Percentiles rank a stretch among this genome's conserved stretches.
phyloP scores from a whole-genome alignment of 1,140 invertebrate genomes.

The Nasonia longicornis region DNA sequence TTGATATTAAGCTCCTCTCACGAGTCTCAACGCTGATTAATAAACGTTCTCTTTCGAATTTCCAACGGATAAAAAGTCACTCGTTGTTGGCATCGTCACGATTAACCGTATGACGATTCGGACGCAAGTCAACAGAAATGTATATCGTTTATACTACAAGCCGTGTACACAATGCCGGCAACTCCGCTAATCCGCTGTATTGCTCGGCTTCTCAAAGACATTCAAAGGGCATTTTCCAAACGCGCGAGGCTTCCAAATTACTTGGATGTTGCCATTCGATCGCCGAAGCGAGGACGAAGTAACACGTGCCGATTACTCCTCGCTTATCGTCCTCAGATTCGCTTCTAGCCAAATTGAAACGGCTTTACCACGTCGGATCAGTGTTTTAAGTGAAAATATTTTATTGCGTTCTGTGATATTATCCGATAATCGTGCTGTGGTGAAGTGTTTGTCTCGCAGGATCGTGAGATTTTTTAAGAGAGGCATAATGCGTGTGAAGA shows the following conservation, averaged over 20 bases:
- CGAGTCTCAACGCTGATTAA: no score
- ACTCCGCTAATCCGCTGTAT: constrained; percentile 22
- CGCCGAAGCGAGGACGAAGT: constrained; percentile 11
- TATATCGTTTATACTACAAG: no score
- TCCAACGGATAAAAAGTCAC: no score
- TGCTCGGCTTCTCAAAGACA: constrained; percentile 16
- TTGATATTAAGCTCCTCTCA: not conserved
- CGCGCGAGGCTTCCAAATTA: not conserved
- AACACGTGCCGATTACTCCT: not conserved
- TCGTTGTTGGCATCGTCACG: no score
- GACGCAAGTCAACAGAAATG: not conserved
- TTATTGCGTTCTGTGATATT: no score
- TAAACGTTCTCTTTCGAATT: no score
- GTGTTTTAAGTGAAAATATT: not conserved
- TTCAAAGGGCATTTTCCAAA: constrained; percentile 25
- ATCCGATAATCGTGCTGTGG: not conserved
- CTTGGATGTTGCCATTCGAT: constrained; percentile 23
- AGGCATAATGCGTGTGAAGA: constrained; percentile 58
- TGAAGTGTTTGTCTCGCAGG: not conserved
- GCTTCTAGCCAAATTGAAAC: not conserved
- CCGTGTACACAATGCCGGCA: not conserved
- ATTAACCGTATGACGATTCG: no score
- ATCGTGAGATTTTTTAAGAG: not conserved
- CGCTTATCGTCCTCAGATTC: not conserved
- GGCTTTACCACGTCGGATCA: not conserved